phyloP scores from a whole-genome alignment of 2,797 vertebrate genomes.

The Limosa lapponica region DNA sequence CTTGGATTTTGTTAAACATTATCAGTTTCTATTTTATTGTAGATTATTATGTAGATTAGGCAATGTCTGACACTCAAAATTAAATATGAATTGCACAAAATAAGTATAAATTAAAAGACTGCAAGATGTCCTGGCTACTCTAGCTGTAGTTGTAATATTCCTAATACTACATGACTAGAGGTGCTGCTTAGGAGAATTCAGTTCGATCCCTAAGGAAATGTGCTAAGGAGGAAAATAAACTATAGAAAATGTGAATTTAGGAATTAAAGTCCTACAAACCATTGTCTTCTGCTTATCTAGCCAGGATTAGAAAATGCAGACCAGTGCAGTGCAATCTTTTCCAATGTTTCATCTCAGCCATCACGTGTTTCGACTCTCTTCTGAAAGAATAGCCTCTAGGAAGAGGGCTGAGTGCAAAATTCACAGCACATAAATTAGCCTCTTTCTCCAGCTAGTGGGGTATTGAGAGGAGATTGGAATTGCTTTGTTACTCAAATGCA shows the following conservation, averaged over 20 bases:
- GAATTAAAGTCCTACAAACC: not conserved
- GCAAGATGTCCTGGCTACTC: not conserved
- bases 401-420: constrained; percentile 57
- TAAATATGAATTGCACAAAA: constrained; percentile 19
- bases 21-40: constrained; percentile 21
- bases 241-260: not conserved
- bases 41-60: constrained; percentile 13
- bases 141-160: not conserved
- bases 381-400: constrained; percentile 66
- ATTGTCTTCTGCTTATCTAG: not conserved
- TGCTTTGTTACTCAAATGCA: constrained; percentile 62
- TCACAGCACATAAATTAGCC: constrained; percentile 66
- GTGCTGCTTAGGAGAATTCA: not conserved
- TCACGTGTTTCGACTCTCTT: constrained; percentile 6
- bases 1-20: constrained; percentile 44
- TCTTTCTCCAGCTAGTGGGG: constrained; percentile 57
- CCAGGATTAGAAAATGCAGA: not conserved
- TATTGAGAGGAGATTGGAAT: constrained; percentile 63
- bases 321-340: not conserved
- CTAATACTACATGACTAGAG: not conserved
- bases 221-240: not conserved
- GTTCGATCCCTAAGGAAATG: not conserved
- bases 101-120: constrained; percentile 30
- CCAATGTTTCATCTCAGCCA: constrained; percentile 30
- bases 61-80: not conserved